A percentile compares a stretch with the other conserved stretches of the same genome.
Conservation (phyloP, 2,888 invertebrate genomes). For the Serrognathus titanus region DNA sequence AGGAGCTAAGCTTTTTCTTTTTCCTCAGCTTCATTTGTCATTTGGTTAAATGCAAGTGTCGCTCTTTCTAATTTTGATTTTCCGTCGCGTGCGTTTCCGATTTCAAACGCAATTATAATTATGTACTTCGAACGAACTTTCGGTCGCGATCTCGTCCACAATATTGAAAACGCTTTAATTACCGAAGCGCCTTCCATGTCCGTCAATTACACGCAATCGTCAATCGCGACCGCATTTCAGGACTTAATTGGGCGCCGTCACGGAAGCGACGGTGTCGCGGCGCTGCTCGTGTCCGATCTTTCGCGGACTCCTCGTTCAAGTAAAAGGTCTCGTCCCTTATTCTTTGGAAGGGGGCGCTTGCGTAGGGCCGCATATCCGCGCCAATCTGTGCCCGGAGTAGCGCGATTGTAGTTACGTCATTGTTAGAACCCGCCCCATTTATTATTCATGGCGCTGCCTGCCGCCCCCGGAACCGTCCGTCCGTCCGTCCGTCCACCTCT, state of each 20-base stretch:
- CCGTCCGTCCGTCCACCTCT: constrained; percentile 1
- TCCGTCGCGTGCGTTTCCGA: background rate
- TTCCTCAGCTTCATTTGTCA: background rate
- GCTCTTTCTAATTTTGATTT: constrained; percentile 1
- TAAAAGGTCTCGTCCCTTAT: too few species aligned
- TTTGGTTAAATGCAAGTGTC: background rate
- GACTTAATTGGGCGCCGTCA: background rate
- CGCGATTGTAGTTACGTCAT: constrained; percentile 50
- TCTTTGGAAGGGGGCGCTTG: constrained; percentile 15
- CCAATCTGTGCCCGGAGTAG: constrained; percentile 34
- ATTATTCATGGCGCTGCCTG: constrained; percentile 33
- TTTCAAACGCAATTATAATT: constrained; percentile 8
- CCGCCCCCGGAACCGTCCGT: background rate
- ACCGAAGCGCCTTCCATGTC: background rate
- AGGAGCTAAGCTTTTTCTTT: background rate
- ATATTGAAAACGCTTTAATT: constrained; percentile 18
- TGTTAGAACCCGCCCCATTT: constrained; percentile 42
- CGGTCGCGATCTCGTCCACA: constrained; percentile 1
- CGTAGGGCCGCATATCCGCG: constrained; percentile 23
- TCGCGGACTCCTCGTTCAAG: too few species aligned
- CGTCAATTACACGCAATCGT: background rate
- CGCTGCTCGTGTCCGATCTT: too few species aligned
- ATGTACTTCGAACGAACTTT: too few species aligned
- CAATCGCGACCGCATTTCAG: background rate
- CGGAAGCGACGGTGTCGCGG: too few species aligned